Conservation (phyloP, 2,113 vertebrate genomes). For the Paedocypris sp. region DNA sequence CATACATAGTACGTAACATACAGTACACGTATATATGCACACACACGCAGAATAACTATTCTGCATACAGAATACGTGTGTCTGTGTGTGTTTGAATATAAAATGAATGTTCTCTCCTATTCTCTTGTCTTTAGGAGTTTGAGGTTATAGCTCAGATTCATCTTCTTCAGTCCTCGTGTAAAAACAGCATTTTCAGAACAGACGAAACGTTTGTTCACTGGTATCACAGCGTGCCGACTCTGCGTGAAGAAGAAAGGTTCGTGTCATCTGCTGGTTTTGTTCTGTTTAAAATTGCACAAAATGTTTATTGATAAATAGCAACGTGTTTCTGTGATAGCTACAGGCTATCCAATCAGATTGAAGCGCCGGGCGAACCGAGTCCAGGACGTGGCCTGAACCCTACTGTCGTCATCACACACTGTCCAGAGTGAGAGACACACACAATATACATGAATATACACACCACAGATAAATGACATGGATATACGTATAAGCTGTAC, state of each 20-base stretch:
- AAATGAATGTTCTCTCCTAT: no score
- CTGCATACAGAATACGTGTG: no score
- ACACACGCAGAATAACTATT: no score
- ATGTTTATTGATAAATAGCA: no score
- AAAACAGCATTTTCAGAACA: constrained; percentile 60
- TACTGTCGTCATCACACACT: constrained; percentile 73
- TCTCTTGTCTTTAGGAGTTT: constrained; percentile 66
- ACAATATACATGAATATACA: not conserved
- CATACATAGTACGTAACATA: no score
- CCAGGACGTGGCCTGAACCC: constrained; percentile 55
- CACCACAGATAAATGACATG: not conserved
- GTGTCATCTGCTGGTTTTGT: not conserved
- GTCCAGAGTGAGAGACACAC: constrained; percentile 64
- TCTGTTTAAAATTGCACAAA: not conserved
- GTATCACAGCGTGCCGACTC: constrained; percentile 64
- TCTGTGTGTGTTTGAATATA: no score
- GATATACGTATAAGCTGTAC: not conserved
- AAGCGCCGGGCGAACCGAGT: constrained; percentile 55
- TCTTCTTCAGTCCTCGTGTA: constrained; percentile 76
- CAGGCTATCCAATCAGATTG: constrained; percentile 73
- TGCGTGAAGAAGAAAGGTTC: constrained; percentile 73
- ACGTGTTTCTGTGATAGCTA: constrained; percentile 56
- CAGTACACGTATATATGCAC: no score
- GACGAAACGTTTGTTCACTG: constrained; percentile 66
- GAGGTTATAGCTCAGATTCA: constrained; percentile 78